Evolutionary conservation across 2,797 vertebrate species (phyloP), one percentile per base, ranked within the genome.

Genomic region (Nyctibius grandis): DNA sequence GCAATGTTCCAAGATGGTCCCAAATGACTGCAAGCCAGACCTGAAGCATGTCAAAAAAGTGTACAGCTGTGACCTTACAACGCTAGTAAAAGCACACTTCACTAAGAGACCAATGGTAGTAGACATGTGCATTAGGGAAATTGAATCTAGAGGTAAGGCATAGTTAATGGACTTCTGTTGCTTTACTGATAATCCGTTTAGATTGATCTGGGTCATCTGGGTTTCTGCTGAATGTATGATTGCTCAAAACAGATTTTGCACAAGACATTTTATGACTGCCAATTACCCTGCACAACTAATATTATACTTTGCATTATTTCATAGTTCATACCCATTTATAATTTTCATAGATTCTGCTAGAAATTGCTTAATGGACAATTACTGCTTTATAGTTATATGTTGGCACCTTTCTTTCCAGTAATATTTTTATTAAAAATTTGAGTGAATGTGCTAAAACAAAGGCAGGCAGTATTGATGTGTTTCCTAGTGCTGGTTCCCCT

Each of bases 121-220:
- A 96, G 99, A 99, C 97, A 99, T 99, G 99, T 99, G 99, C 98
- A 99, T 99, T 98, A 98, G 99, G 91, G 99, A 99, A 97, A 99
- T 99, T n/a, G 99, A 99, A 95, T 99, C 99, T 44, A 98, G 99
- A 99, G 99, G 99, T 99, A 96, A 98, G 98, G 86, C 25, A 1
- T 36, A 8, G 20, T 89, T 97, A 91, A 95, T 89, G 87, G 90
- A 42, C 89, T 90, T 93, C 2, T 1, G 28, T 85, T 96, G 84
- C 92, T 91, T 83, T 97, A 47, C 34, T 29, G 54, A 44, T n/a
- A 76, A 76, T 88, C 45, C 11, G 8, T 88, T 86, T 91, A 81
- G 92, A 89, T 85, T 84, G 85, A 73, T 89, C 75, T 85, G 42
- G 42, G 72, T 96, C 85, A 69, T 83, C 73, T 36, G 78, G 38